Conservation (phyloP, 2,888 invertebrate genomes). For the Pollenia labialis region DNA sequence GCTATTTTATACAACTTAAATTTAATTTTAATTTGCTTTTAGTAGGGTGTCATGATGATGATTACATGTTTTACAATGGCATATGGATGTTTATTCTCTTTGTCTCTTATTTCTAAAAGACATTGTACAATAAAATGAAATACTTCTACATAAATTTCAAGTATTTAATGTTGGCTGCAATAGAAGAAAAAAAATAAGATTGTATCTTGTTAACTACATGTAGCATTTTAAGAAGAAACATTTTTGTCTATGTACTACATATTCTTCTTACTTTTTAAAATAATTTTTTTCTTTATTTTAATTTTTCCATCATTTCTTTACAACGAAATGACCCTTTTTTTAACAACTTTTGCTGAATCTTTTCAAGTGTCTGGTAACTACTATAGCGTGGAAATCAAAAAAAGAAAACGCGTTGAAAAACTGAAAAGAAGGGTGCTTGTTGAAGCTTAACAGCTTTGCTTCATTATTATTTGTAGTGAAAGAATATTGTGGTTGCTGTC, state of each 20-base stretch:
- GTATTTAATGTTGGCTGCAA: conserved; percentile 53
- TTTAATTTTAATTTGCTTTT: conserved; percentile 19
- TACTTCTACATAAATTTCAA: conserved; percentile 61
- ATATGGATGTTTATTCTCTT: conserved; percentile 52
- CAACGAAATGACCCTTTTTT: conserved; percentile 61
- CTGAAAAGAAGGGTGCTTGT: conserved; percentile 60
- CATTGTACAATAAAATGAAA: conserved; percentile 37
- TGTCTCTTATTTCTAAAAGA: neutral
- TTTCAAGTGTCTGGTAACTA: conserved; percentile 59
- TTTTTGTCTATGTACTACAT: conserved; percentile 11
- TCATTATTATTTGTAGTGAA: conserved; percentile 48
- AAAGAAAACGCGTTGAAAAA: conserved; percentile 33
- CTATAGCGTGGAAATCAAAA: conserved; percentile 12
- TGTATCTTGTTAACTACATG: conserved; percentile 60
- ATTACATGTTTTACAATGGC: conserved; percentile 63
- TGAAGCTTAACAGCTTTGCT: conserved; percentile 62
- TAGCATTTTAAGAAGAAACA: conserved; percentile 49
- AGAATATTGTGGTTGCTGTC: conserved; percentile 22
- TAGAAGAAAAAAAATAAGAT: conserved; percentile 29
- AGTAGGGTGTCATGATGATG: conserved; percentile 61
- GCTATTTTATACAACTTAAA: neutral
- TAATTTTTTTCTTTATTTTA: neutral
- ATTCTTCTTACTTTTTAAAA: neutral
- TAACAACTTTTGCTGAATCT: neutral
- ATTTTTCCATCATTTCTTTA: neutral